A percentile compares a stretch with the other conserved stretches of the same genome.
phyloP scores from a whole-genome alignment of 35 echinoderm and acorn worm genomes.

The Hemicentrotus pulcherrimus region DNA sequence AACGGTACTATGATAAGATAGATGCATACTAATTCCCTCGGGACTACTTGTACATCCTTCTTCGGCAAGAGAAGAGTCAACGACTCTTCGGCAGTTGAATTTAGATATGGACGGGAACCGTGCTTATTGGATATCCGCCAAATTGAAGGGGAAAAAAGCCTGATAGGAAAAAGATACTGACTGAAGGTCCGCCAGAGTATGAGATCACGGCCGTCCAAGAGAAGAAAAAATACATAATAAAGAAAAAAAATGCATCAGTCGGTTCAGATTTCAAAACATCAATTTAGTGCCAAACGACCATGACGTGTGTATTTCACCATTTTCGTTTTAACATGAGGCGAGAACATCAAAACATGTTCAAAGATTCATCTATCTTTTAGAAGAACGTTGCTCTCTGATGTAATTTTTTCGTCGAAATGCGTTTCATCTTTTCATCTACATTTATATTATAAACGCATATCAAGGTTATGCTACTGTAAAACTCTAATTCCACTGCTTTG shows the following conservation, averaged over 20 bases:
- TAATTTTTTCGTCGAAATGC: neutral
- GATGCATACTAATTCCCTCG: neutral
- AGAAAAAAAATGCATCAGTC: neutral
- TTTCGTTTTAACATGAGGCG: neutral
- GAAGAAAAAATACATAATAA: neutral
- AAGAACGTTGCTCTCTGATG: neutral
- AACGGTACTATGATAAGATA: neutral
- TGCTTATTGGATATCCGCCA: neutral
- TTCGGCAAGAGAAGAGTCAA: neutral
- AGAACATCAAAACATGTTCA: slow-evolving; percentile 6
- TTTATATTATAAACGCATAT: too few species aligned
- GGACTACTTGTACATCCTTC: neutral
- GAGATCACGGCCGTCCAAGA: neutral
- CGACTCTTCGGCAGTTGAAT: neutral
- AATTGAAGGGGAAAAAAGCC: neutral
- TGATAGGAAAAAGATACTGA: neutral
- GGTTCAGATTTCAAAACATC: neutral
- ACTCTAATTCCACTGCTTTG: too few species aligned
- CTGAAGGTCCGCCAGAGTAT: neutral
- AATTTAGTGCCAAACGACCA: neutral
- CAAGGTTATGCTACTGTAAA: too few species aligned
- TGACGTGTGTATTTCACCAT: neutral
- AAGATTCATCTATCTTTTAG: neutral
- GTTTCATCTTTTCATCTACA: too few species aligned
- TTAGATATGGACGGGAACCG: neutral